A percentile compares a stretch with the other conserved stretches of the same genome.
Evolutionary conservation across 2,113 vertebrate species (phyloP).

Genomic region (Sylvia atricapilla): DNA sequence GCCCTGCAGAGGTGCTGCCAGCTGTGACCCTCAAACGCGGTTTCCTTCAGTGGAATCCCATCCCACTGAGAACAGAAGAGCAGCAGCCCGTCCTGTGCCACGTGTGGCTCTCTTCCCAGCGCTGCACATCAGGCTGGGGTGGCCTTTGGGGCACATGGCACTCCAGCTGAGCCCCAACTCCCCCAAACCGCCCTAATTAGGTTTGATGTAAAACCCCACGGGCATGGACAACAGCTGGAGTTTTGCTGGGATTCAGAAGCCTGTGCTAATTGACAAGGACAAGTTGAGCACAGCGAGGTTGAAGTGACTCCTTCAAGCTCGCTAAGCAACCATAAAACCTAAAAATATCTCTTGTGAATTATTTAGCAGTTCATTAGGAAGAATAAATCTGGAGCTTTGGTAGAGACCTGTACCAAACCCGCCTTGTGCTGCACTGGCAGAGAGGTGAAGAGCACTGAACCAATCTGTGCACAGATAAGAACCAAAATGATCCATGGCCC

Average conservation of each 20-base stretch:
- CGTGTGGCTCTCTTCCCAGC: not conserved
- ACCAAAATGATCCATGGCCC: not conserved
- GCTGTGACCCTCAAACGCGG: fast-evolving
- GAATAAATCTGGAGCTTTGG: not conserved
- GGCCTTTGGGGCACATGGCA: not conserved
- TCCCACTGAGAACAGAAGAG: not conserved
- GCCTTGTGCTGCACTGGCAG: not conserved
- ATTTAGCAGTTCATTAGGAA: not conserved
- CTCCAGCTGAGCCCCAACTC: not conserved
- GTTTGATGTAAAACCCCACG: not conserved
- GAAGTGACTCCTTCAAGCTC: not conserved
- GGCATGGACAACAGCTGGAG: not conserved
- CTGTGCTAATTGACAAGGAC: not conserved
- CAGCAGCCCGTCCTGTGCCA: not conserved
- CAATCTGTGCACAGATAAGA: not conserved
- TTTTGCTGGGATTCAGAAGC: not conserved
- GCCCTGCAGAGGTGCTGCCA: not conserved
- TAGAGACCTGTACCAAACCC: not conserved
- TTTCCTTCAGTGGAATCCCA: not conserved
- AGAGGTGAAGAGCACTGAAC: not conserved
- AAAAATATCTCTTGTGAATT: constrained; percentile 19
- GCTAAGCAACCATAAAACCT: not conserved
- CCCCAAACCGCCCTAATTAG: not conserved
- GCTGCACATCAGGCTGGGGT: not conserved
- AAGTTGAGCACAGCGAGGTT: not conserved